Evolutionary conservation across 92 coral and sea anemone genomes (phyloP).

Genomic region (Palythoa heliodiscus): DNA sequence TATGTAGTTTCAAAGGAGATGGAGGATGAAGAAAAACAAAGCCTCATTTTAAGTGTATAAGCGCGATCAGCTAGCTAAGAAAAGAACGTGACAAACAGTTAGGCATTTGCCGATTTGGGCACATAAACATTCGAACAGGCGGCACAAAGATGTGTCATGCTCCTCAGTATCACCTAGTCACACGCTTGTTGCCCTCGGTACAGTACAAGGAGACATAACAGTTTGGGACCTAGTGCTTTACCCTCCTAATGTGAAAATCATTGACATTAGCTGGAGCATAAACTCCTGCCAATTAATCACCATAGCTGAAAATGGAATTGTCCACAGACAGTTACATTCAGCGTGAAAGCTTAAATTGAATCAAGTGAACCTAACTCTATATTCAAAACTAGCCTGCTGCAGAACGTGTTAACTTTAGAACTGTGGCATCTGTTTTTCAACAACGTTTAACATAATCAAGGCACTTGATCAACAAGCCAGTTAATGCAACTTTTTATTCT

Average conservation of each 20-base stretch:
- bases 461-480: conserved; percentile 46
- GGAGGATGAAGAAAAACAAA: conserved; percentile 45
- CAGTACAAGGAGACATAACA: conserved; percentile 77
- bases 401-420: conserved; percentile 48
- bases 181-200: conserved; percentile 71
- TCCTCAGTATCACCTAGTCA: conserved; percentile 66
- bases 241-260: conserved; percentile 69
- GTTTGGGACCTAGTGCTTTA: conserved; percentile 73
- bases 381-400: conserved; percentile 59
- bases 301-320: conserved; percentile 60
- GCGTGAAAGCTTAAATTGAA: conserved; percentile 72
- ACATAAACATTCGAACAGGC: conserved; percentile 72
- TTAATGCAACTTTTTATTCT: conserved; percentile 67
- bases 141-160: conserved; percentile 75
- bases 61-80: conserved; percentile 55
- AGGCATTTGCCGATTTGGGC: conserved; percentile 63
- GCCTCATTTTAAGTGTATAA: conserved; percentile 51
- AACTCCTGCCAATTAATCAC: conserved; percentile 66
- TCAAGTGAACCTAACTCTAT: conserved; percentile 67
- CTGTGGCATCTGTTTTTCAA: conserved; percentile 60
- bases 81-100: conserved; percentile 57
- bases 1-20: too few relatives aligned
- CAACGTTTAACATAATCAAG: conserved; percentile 55
- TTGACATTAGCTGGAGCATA: conserved; percentile 65
- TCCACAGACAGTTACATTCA: conserved; percentile 60